Conservation (phyloP, 1,140 invertebrate species). For the Drosophila ironensis region DNA sequence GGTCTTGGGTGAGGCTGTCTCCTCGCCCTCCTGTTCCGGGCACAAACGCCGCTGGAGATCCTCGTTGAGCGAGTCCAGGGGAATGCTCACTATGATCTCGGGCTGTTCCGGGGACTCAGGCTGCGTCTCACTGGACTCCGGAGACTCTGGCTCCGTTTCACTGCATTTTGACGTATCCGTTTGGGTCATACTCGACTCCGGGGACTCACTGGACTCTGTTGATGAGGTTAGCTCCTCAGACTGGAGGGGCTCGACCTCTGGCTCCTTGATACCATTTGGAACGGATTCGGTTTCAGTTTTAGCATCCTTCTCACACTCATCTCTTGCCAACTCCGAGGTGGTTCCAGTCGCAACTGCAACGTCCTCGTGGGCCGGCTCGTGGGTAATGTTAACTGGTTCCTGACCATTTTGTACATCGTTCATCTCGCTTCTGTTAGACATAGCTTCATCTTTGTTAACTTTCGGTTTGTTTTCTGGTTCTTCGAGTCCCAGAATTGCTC, state of each 20-base stretch:
- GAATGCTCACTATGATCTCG: constrained; percentile 63
- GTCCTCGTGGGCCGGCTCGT: background rate
- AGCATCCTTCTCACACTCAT: too few species aligned
- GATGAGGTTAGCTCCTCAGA: constrained; percentile 47
- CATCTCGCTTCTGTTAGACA: background rate
- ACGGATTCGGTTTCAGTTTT: too few species aligned
- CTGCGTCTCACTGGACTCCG: constrained; percentile 8
- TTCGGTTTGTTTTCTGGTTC: background rate
- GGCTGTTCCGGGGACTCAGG: background rate
- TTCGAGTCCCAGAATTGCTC: background rate
- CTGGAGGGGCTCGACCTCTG: constrained; percentile 22
- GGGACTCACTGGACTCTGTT: constrained; percentile 20
- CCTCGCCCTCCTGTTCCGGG: background rate
- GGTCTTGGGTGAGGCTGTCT: background rate
- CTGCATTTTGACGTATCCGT: too few species aligned
- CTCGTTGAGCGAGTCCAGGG: constrained; percentile 43
- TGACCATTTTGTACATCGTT: background rate
- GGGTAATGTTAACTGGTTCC: constrained; percentile 1
- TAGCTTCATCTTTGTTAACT: background rate
- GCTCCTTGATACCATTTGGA: background rate
- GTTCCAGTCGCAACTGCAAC: background rate
- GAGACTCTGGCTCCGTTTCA: too few species aligned
- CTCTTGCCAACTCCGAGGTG: too few species aligned
- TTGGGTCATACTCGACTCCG: too few species aligned
- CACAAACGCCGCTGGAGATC: constrained; percentile 50